Conservation (phyloP, 2,888 invertebrate species). For the Cataglyphis livida region DNA sequence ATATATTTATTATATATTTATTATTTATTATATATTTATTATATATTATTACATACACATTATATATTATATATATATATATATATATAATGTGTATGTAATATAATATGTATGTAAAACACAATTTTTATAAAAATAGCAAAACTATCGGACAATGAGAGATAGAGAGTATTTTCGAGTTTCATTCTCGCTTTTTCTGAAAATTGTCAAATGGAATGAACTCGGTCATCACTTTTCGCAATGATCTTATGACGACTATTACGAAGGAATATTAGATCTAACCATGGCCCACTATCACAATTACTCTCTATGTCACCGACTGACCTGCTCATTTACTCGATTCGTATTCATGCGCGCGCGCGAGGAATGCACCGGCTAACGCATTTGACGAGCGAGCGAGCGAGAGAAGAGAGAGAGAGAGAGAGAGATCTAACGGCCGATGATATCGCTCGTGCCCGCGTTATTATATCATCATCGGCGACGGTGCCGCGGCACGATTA, state of each 20-base stretch:
- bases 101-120: neutral
- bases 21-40: no score
- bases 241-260: constrained; percentile 2
- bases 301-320: constrained; percentile 8
- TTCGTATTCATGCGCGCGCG: constrained; percentile 13
- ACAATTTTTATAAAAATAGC: neutral
- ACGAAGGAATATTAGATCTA: constrained; percentile 3
- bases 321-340: constrained; percentile 18
- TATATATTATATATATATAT: neutral
- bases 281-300: constrained; percentile 33
- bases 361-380: neutral
- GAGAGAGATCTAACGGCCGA: constrained; percentile 56
- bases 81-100: neutral
- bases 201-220: neutral
- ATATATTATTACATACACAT: no score
- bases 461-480: constrained; percentile 71
- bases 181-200: neutral
- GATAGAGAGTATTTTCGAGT: neutral
- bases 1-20: no score
- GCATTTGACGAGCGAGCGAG: neutral
- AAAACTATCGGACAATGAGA: neutral
- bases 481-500: constrained; percentile 59
- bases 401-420: neutral
- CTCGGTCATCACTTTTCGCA: neutral
- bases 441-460: constrained; percentile 62